phyloP scores from a whole-genome alignment of 2,888 invertebrate genomes.

The Hoplodrina ambigua region DNA sequence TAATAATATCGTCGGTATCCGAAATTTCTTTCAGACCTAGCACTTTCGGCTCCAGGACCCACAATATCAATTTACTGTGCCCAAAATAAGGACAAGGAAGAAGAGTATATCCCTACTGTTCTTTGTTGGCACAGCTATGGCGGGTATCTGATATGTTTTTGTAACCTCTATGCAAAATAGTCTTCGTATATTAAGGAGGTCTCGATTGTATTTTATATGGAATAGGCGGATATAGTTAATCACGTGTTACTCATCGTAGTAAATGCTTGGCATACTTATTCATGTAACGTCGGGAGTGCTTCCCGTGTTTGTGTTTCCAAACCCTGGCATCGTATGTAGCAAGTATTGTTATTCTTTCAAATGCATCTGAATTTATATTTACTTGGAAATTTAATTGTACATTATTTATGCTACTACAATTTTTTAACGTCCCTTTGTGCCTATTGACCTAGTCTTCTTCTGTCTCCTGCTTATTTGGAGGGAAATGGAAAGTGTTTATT shows the following conservation, averaged over 20 bases:
- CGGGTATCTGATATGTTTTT: neutral
- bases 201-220: constrained; percentile 51
- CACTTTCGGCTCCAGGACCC: neutral
- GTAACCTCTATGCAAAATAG: constrained; percentile 30
- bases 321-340: constrained; percentile 1
- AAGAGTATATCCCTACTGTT: neutral
- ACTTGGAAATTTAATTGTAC: too few relatives aligned
- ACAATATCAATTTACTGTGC: neutral
- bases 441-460: too few relatives aligned
- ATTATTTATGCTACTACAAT: too few relatives aligned
- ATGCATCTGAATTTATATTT: neutral
- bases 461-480: too few relatives aligned
- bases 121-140: neutral
- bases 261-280: constrained; percentile 55
- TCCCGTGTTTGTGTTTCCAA: constrained; percentile 28
- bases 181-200: constrained; percentile 18
- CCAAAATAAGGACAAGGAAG: neutral
- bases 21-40: constrained; percentile 1
- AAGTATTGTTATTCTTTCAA: neutral
- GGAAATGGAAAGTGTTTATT: too few relatives aligned
- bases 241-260: constrained; percentile 61
- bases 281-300: constrained; percentile 17
- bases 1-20: neutral
- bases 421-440: too few relatives aligned
- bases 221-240: constrained; percentile 53